These are phyloP conservation scores for Laothoe populi DNA, from an alignment of 2,888 invertebrate species.

Conservation along the genomic window DNA sequence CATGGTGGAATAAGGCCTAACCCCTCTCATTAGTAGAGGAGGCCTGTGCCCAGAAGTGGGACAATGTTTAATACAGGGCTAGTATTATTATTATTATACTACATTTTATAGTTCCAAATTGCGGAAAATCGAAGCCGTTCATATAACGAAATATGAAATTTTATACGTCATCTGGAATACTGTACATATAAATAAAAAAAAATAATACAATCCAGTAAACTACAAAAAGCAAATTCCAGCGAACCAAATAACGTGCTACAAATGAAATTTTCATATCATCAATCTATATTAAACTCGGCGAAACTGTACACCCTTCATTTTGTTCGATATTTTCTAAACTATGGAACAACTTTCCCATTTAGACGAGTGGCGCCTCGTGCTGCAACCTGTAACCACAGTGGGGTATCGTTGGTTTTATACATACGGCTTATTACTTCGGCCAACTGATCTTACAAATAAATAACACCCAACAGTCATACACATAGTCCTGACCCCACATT, in stretches of 20 bases:
- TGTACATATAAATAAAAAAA: too few species aligned
- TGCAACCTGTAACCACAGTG: constrained; percentile 49
- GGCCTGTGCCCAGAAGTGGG: too few species aligned
- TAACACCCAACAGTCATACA: too few species aligned
- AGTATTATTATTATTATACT: too few species aligned
- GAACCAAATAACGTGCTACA: not conserved
- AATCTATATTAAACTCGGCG: constrained; percentile 55
- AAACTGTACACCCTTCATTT: constrained; percentile 50
- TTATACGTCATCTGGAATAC: too few species aligned
- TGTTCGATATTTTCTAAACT: constrained; percentile 44
- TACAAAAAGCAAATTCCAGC: not conserved
- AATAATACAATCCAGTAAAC: not conserved
- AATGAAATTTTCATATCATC: constrained; percentile 41
- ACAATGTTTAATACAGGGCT: too few species aligned
- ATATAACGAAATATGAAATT: too few species aligned
- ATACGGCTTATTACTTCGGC: constrained; percentile 37
- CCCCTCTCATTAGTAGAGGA: too few species aligned
- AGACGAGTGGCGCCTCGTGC: constrained; percentile 53
- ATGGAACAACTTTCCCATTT: constrained; percentile 64
- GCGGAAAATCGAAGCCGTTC: too few species aligned
- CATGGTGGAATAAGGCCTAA: too few species aligned
- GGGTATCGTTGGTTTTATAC: constrained; percentile 48
- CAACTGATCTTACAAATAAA: not conserved
- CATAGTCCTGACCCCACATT: too few species aligned
- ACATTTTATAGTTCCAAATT: too few species aligned